Base-by-base conservation (phyloP, 2,113 vertebrate species). In the Siphamia tubifer region DNA sequence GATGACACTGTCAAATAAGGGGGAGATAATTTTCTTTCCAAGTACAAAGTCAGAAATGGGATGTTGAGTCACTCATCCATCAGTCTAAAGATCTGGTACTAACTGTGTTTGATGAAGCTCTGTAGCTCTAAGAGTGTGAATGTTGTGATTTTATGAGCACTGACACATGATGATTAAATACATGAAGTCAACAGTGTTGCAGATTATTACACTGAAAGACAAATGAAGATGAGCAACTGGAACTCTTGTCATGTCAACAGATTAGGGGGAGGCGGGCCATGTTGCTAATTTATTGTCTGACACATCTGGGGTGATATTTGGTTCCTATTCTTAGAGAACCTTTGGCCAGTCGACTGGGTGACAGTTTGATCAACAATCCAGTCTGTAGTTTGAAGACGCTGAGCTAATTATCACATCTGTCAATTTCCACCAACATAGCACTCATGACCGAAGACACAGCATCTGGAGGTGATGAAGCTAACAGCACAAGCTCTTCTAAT, bases 381-480 rank as follows among this genome's bases (percentile, higher is more conserved):
- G 38, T 38, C 60, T 24, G 60, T 49, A 49, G 42, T 51, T 62
- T 71, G 56, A 65, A 72, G 56, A 62, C 17, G 66, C 51, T 35
- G 55, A 47, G 62, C 44, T 86, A 81, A 79, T 85, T 80, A 87
- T 82, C 82, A 79, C 80, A 82, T 89, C 78, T 52, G 62, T 77
- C 70, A 81, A 21, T 51, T 52, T 68, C 39, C 52, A 62, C 64
- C 48, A 68, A 67, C 36, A 5, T 17, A 16, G 16, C n/a, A n/a
- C 74, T 77, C 61, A 72, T 79, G 72, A 70, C 30, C 55, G 17
- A 36, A 74, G 70, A 73, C 57, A 7, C 27, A 32, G 74, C 76
- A 74, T 84, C 68, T 73, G 66, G 54, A 73, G 56, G 60, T 57
- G 72, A 71, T 28, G 70, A 69, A 52, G 57, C 49, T 58, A 63